Evolutionary conservation across 1,140 invertebrate genomes (phyloP).

Genomic region (Trinorchestia longiramus): DNA sequence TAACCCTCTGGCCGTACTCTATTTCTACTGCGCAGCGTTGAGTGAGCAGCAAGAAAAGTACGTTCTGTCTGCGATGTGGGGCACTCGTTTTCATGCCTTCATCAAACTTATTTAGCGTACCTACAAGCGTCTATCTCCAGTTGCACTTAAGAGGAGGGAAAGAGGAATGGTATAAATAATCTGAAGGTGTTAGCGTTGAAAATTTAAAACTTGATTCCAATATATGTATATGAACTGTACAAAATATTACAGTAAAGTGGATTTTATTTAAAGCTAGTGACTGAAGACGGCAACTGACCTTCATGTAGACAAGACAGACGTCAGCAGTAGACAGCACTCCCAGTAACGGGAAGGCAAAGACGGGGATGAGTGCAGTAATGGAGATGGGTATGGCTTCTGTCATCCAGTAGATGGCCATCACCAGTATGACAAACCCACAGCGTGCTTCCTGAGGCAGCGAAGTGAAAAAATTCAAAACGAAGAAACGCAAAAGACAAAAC

Average conservation of each 20-base stretch:
- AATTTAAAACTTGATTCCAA: too few species aligned
- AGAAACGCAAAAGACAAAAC: too few species aligned
- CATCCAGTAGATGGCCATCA: slow-evolving; percentile 90
- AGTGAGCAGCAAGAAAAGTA: too few species aligned
- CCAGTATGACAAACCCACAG: slow-evolving; percentile 82
- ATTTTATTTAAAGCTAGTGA: background rate
- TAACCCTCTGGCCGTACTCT: too few species aligned
- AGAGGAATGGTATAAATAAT: too few species aligned
- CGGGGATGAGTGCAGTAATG: slow-evolving; percentile 84
- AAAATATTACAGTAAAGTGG: background rate
- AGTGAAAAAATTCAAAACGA: slow-evolving; percentile 34
- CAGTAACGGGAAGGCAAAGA: slow-evolving; percentile 81
- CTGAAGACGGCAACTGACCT: slow-evolving; percentile 72
- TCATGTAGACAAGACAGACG: slow-evolving; percentile 81
- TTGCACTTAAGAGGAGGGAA: too few species aligned
- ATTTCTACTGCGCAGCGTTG: too few species aligned
- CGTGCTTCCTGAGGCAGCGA: slow-evolving; percentile 67
- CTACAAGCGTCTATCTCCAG: too few species aligned
- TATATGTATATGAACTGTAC: background rate
- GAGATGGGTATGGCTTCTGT: slow-evolving; percentile 84
- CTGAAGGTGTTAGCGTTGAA: too few species aligned
- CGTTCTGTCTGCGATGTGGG: too few species aligned
- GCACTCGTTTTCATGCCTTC: too few species aligned
- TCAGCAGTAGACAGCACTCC: slow-evolving; percentile 73
- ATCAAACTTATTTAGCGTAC: too few species aligned